phyloP scores from a whole-genome alignment of 2,797 vertebrate genomes.

The Perodicticus potto region DNA sequence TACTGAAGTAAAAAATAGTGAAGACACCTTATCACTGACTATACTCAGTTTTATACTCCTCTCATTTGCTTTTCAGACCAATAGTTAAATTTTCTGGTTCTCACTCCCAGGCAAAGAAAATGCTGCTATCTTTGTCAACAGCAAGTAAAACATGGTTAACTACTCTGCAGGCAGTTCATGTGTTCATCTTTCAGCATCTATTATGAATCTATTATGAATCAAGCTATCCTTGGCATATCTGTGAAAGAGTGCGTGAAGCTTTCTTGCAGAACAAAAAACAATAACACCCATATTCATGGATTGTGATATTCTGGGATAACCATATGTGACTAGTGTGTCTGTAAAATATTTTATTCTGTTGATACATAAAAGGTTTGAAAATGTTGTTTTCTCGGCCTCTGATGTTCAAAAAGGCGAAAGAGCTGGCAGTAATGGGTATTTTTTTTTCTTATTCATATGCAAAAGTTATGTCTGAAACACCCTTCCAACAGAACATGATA shows the following conservation, averaged over 20 bases:
- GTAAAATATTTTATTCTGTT: conserved; percentile 85
- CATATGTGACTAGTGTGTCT: conserved; percentile 80
- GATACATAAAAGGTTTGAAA: conserved; percentile 78
- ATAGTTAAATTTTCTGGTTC: conserved; percentile 27
- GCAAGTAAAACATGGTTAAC: conserved; percentile 60
- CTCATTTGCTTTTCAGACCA: conserved; percentile 49
- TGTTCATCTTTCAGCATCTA: conserved; percentile 74
- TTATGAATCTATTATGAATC: conserved; percentile 84
- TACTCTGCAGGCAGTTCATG: conserved; percentile 75
- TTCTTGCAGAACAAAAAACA: conserved; percentile 83
- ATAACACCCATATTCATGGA: conserved; percentile 78
- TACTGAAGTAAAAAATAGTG: neutral
- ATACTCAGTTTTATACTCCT: neutral
- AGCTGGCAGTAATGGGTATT: conserved; percentile 63
- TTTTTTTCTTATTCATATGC: conserved; percentile 60
- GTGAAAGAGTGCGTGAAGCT: conserved; percentile 77
- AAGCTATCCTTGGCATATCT: conserved; percentile 74
- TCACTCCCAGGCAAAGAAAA: conserved; percentile 60
- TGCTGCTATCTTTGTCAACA: conserved; percentile 67
- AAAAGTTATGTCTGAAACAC: conserved; percentile 63
- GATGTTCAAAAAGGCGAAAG: conserved; percentile 69
- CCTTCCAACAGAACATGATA: conserved; percentile 37
- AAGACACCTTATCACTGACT: neutral
- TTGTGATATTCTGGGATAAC: conserved; percentile 81
- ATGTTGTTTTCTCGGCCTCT: conserved; percentile 82